Conservation (phyloP, 2,113 vertebrate species). For the Tupaia chinensis region DNA sequence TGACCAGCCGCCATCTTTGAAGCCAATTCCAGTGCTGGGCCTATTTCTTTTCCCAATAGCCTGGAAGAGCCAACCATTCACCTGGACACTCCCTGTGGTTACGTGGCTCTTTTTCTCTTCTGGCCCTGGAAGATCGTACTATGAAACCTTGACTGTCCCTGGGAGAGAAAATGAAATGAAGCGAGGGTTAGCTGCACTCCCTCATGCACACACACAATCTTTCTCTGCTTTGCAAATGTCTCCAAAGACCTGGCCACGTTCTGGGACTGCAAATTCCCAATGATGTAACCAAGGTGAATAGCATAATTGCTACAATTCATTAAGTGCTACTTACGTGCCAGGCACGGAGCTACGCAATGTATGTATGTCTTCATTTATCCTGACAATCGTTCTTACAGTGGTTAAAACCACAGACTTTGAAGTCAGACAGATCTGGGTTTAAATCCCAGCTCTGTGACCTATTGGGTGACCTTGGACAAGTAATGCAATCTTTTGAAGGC, state of each 20-base stretch:
- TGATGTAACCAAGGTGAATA: constrained; percentile 9
- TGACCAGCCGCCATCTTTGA: neutral
- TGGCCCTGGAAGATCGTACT: neutral
- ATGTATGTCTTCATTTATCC: constrained; percentile 13
- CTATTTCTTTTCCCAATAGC: neutral
- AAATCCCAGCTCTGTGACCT: neutral
- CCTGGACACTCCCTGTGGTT: neutral
- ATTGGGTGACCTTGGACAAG: neutral
- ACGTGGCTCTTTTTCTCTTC: neutral
- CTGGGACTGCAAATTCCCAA: neutral
- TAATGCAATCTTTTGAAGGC: neutral
- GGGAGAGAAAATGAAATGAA: neutral
- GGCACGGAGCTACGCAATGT: neutral
- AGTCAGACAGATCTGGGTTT: neutral
- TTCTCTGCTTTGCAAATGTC: neutral
- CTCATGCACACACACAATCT: neutral
- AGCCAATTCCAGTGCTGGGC: neutral
- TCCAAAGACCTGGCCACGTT: neutral
- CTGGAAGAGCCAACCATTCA: neutral
- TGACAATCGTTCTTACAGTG: neutral
- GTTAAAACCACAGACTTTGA: constrained; percentile 42
- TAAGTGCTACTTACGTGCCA: neutral
- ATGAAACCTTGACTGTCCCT: neutral
- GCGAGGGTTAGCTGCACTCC: neutral
- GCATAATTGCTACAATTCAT: constrained; percentile 9